These are phyloP conservation scores for Cottus gobio DNA, from an alignment of 2,113 vertebrate species.

Conservation along the genomic window DNA sequence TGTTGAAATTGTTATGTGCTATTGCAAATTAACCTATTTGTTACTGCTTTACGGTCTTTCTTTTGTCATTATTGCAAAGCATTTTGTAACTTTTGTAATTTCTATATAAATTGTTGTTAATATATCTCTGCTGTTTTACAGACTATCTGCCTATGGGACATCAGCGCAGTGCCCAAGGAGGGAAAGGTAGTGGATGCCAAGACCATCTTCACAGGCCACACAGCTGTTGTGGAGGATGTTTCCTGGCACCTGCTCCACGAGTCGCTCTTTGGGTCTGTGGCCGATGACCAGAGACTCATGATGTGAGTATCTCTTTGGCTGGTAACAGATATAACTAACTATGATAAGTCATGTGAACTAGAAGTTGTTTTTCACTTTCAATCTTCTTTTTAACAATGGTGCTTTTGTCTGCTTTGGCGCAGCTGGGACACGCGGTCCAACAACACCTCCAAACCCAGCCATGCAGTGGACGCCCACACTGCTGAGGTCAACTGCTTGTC, in stretches of 20 bases:
- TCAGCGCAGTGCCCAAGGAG: slow-evolving; percentile 97
- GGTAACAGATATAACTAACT: not conserved
- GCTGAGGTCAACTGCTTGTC: slow-evolving; percentile 98
- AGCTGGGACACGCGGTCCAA: slow-evolving; percentile 98
- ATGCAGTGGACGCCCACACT: slow-evolving; percentile 97
- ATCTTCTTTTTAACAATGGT: slow-evolving; percentile 10
- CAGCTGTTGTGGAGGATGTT: slow-evolving; percentile 96
- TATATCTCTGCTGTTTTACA: slow-evolving; percentile 67
- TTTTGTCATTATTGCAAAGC: not conserved
- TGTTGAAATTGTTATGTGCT: not conserved
- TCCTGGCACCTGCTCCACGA: slow-evolving; percentile 97
- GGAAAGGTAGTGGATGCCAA: slow-evolving; percentile 98
- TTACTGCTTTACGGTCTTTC: not conserved
- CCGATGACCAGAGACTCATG: slow-evolving; percentile 98
- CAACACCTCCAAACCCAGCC: slow-evolving; percentile 98
- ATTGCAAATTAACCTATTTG: not conserved
- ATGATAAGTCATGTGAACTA: not conserved
- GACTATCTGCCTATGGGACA: slow-evolving; percentile 99
- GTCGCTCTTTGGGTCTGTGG: slow-evolving; percentile 96
- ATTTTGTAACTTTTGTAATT: not conserved
- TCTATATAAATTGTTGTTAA: not conserved
- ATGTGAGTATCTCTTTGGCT: slow-evolving; percentile 86
- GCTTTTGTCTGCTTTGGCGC: slow-evolving; percentile 40
- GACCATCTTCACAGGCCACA: slow-evolving; percentile 98
- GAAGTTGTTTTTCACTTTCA: slow-evolving; percentile 9